Evolutionary conservation across 2,888 invertebrate genomes (phyloP).

Genomic region (Lycia hirtaria): DNA sequence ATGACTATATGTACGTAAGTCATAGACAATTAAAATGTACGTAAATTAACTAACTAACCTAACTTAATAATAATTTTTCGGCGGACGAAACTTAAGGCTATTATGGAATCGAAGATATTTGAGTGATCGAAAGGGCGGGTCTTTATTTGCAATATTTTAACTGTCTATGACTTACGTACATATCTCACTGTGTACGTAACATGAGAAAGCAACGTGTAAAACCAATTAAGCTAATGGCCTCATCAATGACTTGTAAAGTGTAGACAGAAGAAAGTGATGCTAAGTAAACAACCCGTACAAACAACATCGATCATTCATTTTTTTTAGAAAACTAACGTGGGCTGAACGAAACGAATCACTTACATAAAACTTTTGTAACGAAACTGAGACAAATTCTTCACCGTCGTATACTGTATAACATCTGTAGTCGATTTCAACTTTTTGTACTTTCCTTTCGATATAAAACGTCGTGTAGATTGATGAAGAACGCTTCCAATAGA

Average conservation of each 20-base stretch:
- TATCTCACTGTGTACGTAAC: background rate
- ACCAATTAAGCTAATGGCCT: conserved; percentile 6
- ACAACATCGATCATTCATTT: conserved; percentile 10
- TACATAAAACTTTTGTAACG: background rate
- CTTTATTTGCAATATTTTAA: background rate
- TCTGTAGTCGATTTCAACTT: background rate
- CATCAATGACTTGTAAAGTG: background rate
- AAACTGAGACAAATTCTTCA: too few relatives aligned
- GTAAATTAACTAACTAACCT: background rate
- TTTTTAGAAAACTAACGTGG: conserved; percentile 12
- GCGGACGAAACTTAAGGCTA: too few relatives aligned
- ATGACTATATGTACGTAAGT: too few relatives aligned
- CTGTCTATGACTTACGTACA: too few relatives aligned
- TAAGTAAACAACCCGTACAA: conserved; percentile 9
- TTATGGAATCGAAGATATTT: too few relatives aligned
- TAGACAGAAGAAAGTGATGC: conserved; percentile 4
- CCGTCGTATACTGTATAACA: background rate
- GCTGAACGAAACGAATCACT: background rate
- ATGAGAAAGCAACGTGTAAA: conserved; percentile 6
- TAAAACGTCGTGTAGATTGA: background rate
- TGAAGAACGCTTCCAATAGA: background rate
- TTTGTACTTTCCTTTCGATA: background rate
- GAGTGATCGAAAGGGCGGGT: background rate
- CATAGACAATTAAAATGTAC: background rate
- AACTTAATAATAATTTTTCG: too few relatives aligned